Evolutionary conservation across 2,113 vertebrate genomes (phyloP).

Genomic region (Centrocercus urophasianus): DNA sequence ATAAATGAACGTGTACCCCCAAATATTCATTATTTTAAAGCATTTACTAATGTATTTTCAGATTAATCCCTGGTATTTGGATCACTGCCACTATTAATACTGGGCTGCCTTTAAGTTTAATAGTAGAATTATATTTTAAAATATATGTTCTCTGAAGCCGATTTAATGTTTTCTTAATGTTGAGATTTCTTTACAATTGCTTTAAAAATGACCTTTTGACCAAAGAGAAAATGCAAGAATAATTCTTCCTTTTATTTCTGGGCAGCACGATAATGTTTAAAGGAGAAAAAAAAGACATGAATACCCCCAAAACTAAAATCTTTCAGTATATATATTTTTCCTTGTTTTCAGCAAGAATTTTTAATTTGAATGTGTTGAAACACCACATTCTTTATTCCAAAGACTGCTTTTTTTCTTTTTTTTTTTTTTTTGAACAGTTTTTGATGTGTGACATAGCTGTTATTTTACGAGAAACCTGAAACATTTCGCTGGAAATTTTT

Average conservation of each 20-base stretch:
- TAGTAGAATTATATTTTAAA: neutral
- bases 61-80: constrained; percentile 22
- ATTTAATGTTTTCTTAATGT: neutral
- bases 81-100: neutral
- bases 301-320: neutral
- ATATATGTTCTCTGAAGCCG: neutral
- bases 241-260: neutral
- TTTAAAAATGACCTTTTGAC: constrained; percentile 20
- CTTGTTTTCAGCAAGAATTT: constrained; percentile 32
- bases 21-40: constrained; percentile 28
- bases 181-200: neutral
- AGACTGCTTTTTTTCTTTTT: neutral
- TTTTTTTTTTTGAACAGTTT: neutral
- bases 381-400: constrained; percentile 9
- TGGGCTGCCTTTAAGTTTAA: constrained; percentile 1
- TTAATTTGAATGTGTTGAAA: constrained; percentile 40
- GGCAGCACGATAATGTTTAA: neutral
- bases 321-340: neutral
- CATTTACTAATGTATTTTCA: neutral
- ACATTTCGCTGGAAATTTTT: constrained; percentile 24
- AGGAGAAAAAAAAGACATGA: neutral
- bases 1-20: neutral
- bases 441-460: constrained; percentile 49
- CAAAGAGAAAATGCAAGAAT: neutral
- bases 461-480: constrained; percentile 39